Base-by-base conservation (phyloP, 2,888 invertebrate species). In the Heteromurus nitidus region DNA sequence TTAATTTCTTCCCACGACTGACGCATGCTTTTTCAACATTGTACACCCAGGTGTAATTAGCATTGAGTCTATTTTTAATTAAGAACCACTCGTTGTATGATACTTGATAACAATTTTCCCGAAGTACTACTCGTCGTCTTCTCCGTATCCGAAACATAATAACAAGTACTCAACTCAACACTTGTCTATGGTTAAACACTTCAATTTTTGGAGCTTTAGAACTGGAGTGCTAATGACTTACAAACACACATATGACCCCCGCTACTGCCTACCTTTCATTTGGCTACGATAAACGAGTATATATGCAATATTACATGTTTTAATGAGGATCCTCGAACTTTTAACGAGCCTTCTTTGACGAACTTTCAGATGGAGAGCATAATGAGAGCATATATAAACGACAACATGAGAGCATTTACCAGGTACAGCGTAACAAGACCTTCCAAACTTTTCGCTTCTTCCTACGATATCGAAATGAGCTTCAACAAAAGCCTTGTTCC, bases 291-390 rank as follows among this genome's bases (percentile, higher is more conserved):
- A n/a, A n/a, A n/a, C n/a, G 50, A 31, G 60, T 22, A 26, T 13
- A 55, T 26, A 31, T 18, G n/a, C 24, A 22, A 26, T 11, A 55
- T 22, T 22, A 53, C 47, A 47, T n/a, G 58, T 60, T 69, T 69
- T 70, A 58, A 50, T 62, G 13, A 22, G 64, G 64, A 31, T 36
- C 22, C 31, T 9, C 47, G 58, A 74, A 64, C 30, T 74, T 70
- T 64, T 74, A 74, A 74, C 64, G 73, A 74, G 31, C 24, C 31
- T 64, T 18, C 50, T 74, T 74, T 74, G 73, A 74, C 64, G 64
- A 74, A 64, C 73, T 74, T 74, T 53, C 47, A 62, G 72, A 20
- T 53, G 53, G 44, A 47, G 42, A 62, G 50, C n/a, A 50, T n/a
- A 26, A 24, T 31, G 42, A 72, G 28, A 28, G 31, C 47, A 62